These are phyloP conservation scores for Pachyuromys duprasi DNA, from an alignment of 2,797 vertebrate genomes.

Conservation along the genomic window DNA sequence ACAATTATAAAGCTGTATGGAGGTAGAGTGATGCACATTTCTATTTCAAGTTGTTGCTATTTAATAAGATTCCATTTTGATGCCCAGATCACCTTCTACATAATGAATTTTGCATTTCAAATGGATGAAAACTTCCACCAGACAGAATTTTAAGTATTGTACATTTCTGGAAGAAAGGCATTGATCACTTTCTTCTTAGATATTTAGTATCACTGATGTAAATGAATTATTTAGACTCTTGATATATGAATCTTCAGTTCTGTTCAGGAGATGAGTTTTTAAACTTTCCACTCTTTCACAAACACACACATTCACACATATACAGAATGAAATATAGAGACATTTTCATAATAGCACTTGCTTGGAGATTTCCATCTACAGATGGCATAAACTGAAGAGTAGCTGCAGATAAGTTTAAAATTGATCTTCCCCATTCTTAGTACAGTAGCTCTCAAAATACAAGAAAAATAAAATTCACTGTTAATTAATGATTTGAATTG, in stretches of 20 bases:
- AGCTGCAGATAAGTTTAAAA: slow-evolving; percentile 22
- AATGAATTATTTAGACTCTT: slow-evolving; percentile 69
- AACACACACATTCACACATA: background rate
- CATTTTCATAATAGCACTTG: slow-evolving; percentile 12
- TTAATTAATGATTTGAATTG: slow-evolving; percentile 50
- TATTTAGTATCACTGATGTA: slow-evolving; percentile 52
- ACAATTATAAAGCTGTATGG: background rate
- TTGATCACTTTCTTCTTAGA: slow-evolving; percentile 61
- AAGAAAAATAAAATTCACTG: background rate
- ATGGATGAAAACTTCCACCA: background rate
- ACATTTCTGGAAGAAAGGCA: slow-evolving; percentile 64
- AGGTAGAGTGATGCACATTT: background rate
- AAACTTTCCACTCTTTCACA: slow-evolving; percentile 29
- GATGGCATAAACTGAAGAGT: background rate
- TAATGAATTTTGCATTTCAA: slow-evolving; percentile 67
- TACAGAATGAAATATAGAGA: background rate
- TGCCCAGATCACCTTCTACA: slow-evolving; percentile 59
- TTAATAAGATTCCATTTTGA: slow-evolving; percentile 57
- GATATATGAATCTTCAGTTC: background rate
- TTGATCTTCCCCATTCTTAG: background rate
- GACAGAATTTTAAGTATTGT: slow-evolving; percentile 68
- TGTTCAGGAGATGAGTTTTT: background rate
- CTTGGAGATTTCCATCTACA: slow-evolving; percentile 19
- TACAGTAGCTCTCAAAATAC: background rate
- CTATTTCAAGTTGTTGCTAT: background rate